Conservation (phyloP, 1,140 invertebrate species). For the Rhyacophila brunnea region DNA sequence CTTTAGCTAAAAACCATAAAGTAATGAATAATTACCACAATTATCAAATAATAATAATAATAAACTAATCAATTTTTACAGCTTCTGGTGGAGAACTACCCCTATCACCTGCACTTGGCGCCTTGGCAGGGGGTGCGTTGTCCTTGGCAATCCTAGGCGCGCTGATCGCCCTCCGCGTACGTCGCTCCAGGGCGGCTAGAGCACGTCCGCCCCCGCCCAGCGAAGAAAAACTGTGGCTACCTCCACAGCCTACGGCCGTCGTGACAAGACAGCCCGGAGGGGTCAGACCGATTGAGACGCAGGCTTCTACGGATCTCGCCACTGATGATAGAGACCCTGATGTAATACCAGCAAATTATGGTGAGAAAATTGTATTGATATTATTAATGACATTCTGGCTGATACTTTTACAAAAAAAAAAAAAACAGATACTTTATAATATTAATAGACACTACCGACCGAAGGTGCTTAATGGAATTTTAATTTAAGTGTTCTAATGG, state of each 20-base stretch:
- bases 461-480: too few relatives aligned
- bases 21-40: too few relatives aligned
- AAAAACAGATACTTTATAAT: too few relatives aligned
- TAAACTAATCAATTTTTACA: conserved; percentile 11
- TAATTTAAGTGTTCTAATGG: too few relatives aligned
- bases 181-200: conserved; percentile 7
- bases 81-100: conserved; percentile 22
- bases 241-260: conserved; percentile 12
- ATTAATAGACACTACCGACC: too few relatives aligned
- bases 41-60: too few relatives aligned
- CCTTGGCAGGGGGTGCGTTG: conserved; percentile 25
- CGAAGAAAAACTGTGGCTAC: conserved; percentile 29
- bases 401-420: too few relatives aligned
- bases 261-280: conserved; percentile 1
- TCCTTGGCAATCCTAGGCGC: conserved; percentile 20
- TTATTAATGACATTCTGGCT: too few relatives aligned
- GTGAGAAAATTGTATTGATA: too few relatives aligned
- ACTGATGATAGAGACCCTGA: conserved; percentile 61
- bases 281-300: conserved; percentile 31
- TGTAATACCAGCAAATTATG: conserved; percentile 72
- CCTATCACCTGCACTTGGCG: conserved; percentile 27
- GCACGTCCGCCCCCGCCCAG: conserved; percentile 16
- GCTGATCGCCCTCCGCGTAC: conserved; percentile 11
- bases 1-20: too few relatives aligned
- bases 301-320: conserved; percentile 14